A percentile compares a stretch with the other conserved stretches of the same genome.
Conservation (phyloP, 2,797 vertebrate species). For the Emydoidea blandingii region DNA sequence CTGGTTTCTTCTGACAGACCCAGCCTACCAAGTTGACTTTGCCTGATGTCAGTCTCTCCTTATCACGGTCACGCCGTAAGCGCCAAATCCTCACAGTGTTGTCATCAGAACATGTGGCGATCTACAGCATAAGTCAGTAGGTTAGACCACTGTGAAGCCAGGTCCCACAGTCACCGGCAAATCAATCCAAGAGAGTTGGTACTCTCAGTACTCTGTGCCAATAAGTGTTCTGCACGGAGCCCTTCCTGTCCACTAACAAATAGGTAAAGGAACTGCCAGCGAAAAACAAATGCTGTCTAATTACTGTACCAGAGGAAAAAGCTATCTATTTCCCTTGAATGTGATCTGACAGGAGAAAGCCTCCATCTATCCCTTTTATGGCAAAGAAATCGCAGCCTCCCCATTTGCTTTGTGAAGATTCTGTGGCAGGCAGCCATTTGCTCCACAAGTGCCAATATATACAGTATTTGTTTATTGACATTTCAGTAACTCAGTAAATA, state of each 20-base stretch:
- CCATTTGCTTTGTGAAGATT: background rate
- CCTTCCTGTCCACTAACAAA: background rate
- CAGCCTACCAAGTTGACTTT: conserved; percentile 87
- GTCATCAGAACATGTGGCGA: conserved; percentile 97
- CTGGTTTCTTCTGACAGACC: conserved; percentile 82
- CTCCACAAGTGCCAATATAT: background rate
- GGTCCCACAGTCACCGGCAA: background rate
- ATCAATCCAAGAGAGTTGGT: background rate
- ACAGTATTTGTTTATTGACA: conserved; percentile 64
- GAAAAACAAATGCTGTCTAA: background rate
- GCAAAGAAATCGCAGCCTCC: conserved; percentile 45
- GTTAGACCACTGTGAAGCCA: background rate
- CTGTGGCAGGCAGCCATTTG: conserved; percentile 29
- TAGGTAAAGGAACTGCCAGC: background rate
- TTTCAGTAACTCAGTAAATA: conserved; percentile 45
- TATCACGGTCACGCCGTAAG: conserved; percentile 79
- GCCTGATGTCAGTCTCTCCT: conserved; percentile 74
- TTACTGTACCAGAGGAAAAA: background rate
- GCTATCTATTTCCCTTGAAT: conserved; percentile 72
- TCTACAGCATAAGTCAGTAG: conserved; percentile 78
- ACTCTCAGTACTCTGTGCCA: rapidly evolving
- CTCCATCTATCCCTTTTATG: conserved; percentile 62
- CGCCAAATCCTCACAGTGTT: conserved; percentile 95
- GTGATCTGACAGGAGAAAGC: conserved; percentile 47
- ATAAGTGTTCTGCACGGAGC: background rate